Evolutionary conservation across 2,113 vertebrate species (phyloP), one percentile per base, ranked within the genome.

Genomic region (Charina bottae): DNA sequence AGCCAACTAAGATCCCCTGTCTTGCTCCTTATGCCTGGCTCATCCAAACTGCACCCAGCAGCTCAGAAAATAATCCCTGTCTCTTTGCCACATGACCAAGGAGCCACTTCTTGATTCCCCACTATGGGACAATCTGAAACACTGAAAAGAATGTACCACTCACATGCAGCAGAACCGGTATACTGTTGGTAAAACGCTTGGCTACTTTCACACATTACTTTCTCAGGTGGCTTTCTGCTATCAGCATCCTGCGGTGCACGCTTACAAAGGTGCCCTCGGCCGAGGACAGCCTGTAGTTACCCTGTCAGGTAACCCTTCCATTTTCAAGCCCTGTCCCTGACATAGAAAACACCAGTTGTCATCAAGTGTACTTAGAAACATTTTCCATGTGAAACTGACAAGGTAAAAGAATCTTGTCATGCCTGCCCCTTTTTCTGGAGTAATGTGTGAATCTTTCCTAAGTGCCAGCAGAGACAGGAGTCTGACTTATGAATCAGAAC

Each of bases 361-460:
- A 53, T 33, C 68, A 84, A 84, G 72, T 62, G 56, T 78, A 60
- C 58, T 60, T 72, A 60, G 59, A 88, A 88, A 83, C 87, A 88
- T 83, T 62, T 28, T 3, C 68, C 42, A n/a, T 56, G 53, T 24
- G 26, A 88, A 91, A 91, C 19, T 92, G 56, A 92, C 46, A 58
- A 83, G 28, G 87, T 88, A 89, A 92, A 88, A 92, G 28, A 62
- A 92, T 60, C 90, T 87, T 87, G 28, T 60, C 87, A 84, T 37
- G 33, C 42, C 54, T 49, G 58, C 88, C 11, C 21, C 23, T 89
- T 42, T 89, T 78, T 92, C 58, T 28, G 59, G 88, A 84, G 86
- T 54, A 59, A 88, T 92, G 68, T 92, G 87, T 53, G 87, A 92
- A 89, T 92, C 87, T 83, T 60, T 60, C 91, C 86, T 83, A 49